Conservation (phyloP, 2,113 vertebrate species). For the Psittacula cyanocephala region DNA sequence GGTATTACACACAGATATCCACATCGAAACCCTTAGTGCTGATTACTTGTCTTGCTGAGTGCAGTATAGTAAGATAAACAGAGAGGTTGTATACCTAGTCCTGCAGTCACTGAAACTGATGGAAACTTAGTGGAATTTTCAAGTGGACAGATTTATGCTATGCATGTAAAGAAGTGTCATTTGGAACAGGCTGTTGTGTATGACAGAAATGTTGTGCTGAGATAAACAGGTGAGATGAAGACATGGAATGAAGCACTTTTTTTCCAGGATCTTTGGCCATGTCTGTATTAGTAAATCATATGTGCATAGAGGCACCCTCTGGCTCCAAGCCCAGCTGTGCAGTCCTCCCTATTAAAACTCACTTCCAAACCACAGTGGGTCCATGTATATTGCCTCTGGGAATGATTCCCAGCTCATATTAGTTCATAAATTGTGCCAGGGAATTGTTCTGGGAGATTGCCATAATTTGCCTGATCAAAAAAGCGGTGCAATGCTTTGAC, state of each 20-base stretch:
- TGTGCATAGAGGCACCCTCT: not conserved
- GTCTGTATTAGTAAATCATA: not conserved
- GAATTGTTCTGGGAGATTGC: not conserved
- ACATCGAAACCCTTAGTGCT: not conserved
- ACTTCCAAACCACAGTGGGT: fast-evolving
- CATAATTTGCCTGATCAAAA: not conserved
- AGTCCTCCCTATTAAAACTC: not conserved
- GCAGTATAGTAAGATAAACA: not conserved
- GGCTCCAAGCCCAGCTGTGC: not conserved
- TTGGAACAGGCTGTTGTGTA: not conserved
- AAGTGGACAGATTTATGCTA: not conserved
- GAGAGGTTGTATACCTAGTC: not conserved
- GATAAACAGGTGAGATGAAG: not conserved
- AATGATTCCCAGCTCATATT: not conserved
- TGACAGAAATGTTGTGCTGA: not conserved
- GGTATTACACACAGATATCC: not conserved
- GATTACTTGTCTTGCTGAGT: not conserved
- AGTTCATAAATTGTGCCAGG: not conserved
- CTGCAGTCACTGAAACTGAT: not conserved
- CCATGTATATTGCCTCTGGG: not conserved
- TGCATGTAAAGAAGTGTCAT: not conserved
- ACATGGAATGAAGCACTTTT: not conserved
- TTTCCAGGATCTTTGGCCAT: not conserved
- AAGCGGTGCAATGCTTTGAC: not conserved
- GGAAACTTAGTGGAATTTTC: not conserved